Evolutionary conservation across 2,113 vertebrate genomes (phyloP).

Genomic region (Mus musculus): DNA sequence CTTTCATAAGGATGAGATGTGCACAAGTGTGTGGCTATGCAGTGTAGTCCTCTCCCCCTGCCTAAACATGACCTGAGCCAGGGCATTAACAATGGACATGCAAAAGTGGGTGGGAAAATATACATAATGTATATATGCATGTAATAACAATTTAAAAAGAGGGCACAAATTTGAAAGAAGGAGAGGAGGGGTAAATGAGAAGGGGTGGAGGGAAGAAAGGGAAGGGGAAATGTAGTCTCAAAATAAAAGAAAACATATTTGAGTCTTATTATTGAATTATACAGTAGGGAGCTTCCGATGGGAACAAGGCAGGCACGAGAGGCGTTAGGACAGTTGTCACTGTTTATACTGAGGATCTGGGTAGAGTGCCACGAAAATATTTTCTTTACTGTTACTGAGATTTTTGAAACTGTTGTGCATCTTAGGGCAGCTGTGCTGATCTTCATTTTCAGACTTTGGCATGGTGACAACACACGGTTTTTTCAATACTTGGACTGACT

Average conservation of each 20-base stretch:
- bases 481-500: not conserved
- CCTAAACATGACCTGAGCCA: not conserved
- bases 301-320: not conserved
- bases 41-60: not conserved
- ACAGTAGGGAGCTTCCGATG: not conserved
- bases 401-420: not conserved
- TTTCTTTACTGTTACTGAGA: not conserved
- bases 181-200: not conserved
- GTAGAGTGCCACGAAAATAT: not conserved
- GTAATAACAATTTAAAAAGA: not conserved
- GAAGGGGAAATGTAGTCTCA: not conserved
- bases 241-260: not conserved
- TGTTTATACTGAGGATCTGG: not conserved
- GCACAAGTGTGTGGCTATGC: not conserved
- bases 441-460: not conserved
- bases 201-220: not conserved
- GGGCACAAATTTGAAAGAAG: not conserved
- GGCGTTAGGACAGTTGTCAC: not conserved
- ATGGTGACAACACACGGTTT: not conserved
- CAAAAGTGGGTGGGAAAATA: not conserved
- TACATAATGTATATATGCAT: not conserved
- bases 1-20: not conserved
- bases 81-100: not conserved
- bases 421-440: not conserved
- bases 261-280: not conserved